phyloP scores from a whole-genome alignment of 2,113 vertebrate species.

The Tylochromis polylepis region DNA sequence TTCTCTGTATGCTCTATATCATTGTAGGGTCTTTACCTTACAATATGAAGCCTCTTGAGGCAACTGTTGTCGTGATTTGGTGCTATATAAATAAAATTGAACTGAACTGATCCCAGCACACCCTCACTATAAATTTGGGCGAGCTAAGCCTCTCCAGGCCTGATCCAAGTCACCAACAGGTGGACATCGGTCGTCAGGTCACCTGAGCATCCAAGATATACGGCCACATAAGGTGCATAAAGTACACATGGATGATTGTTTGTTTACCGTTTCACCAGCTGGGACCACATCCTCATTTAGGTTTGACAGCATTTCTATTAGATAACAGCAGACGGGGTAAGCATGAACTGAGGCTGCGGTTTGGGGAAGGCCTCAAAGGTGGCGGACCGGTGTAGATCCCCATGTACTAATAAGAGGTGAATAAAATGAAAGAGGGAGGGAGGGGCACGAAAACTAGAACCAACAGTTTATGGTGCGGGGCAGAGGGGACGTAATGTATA shows the following conservation, averaged over 20 bases:
- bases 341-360: not conserved
- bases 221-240: not conserved
- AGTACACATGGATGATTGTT: not conserved
- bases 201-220: not conserved
- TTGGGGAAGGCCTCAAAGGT: not conserved
- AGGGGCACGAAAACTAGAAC: too few species aligned
- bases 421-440: too few species aligned
- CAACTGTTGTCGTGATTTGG: too few species aligned
- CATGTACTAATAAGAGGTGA: too few species aligned
- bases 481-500: too few species aligned
- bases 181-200: not conserved
- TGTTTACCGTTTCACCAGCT: not conserved
- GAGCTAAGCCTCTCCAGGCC: not conserved
- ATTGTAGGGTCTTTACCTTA: too few species aligned
- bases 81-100: too few species aligned
- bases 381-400: too few species aligned
- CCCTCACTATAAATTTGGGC: fast-evolving
- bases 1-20: too few species aligned
- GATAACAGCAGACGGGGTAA: not conserved
- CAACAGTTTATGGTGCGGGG: fast-evolving
- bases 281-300: not conserved
- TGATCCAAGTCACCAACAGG: not conserved
- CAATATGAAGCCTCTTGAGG: too few species aligned
- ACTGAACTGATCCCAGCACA: not conserved
- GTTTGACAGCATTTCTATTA: not conserved